Base-by-base conservation (phyloP, 2,888 invertebrate species). In the Thereva unica region DNA sequence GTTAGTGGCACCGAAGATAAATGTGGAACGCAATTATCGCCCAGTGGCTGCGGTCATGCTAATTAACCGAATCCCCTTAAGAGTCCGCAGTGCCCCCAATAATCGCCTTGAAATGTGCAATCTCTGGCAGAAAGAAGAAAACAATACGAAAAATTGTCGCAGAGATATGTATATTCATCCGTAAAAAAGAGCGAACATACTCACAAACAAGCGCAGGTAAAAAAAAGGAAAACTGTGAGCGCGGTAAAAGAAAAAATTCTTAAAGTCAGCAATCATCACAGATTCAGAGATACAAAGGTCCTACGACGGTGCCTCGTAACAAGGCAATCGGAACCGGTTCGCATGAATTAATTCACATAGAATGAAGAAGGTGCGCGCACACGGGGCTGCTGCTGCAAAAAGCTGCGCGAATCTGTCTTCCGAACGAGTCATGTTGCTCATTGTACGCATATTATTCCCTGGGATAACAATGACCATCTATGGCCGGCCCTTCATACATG, bases 401-500 rank as follows among this genome's bases (percentile, higher is more conserved):
- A 59, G 59, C 59, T 49, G 59, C 59, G 59, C 10, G 47, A 38
- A 47, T 47, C 34, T 59, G 59, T 59, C 49, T 59, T 59, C 44
- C n/a, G 56, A 49, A 45, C 45, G 47, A 59, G 49, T 59, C 59
- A 54, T 64, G 42, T 64, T 64, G 53, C 53, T 64, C 42, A 54
- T 54, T 54, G 54, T 41, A 65, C 64, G 49, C 55, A 65, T 65
- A 65, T 65, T 55, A 41, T 55, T 65, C 50, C 35, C 40, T 34
- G 63, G 70, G 69, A 71, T 71, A 71, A 71, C 71, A 71, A 71
- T 71, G 71, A 71, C 71, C 71, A 71, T 71, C 71, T 71, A 70
- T 65, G 71, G 71, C 69, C 42, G 53, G 44, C 64, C 53, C 45
- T 64, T 64, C 54, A 64, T 54, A 64, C 44, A 64, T 4, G 44